Base-by-base conservation (phyloP, 2,888 invertebrate genomes). In the Drosophila subquinaria region DNA sequence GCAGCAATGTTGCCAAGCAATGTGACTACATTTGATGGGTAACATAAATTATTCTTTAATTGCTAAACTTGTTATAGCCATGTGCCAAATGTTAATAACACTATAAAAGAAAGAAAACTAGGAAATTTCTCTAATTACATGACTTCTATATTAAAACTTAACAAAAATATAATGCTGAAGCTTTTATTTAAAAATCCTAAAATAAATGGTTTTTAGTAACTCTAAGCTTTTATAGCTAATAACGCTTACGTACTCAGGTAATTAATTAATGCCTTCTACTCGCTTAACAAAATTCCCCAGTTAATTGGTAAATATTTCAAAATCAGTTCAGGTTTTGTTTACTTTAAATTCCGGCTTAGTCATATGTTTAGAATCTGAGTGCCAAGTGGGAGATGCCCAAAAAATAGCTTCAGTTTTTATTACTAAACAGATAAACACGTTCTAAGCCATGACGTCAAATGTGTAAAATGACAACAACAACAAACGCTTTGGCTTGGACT, bases 371-470 rank as follows among this genome's bases (percentile, higher is more conserved):
- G 76, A 55, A 62, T 57, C 20, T 50, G 52, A 57, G 42, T 55
- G 38, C 9, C 38, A 52, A 38, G 23, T 53, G 36, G 15, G 50
- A 60, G 62, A 57, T 17, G 53, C 35, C 35, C 40, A 50, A 48
- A 61, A 73, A 69, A 64, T 61, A 63, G 55, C 62, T 61, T 40
- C 45, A 50, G 43, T 9, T 43, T 47, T 42, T 10, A 33, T 35
- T 52, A 57, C 23, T 47, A 47, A 57, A 57, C 27, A 33, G 27
- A 36, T 23, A 67, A 77, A 70, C 78, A 73, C 60, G 78, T 77
- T 78, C 66, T 53, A 20, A 40, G 50, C 57, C 50, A 57, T 70
- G 78, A 74, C 76, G 76, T 77, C 56, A 77, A 66, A 66, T 48
- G 55, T 52, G 51, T 56, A 15, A 40, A 53, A 43, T 42, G 45